These are phyloP conservation scores for Sebastes trivittatus DNA, from an alignment of 2,797 vertebrate genomes.

Conservation along the genomic window DNA sequence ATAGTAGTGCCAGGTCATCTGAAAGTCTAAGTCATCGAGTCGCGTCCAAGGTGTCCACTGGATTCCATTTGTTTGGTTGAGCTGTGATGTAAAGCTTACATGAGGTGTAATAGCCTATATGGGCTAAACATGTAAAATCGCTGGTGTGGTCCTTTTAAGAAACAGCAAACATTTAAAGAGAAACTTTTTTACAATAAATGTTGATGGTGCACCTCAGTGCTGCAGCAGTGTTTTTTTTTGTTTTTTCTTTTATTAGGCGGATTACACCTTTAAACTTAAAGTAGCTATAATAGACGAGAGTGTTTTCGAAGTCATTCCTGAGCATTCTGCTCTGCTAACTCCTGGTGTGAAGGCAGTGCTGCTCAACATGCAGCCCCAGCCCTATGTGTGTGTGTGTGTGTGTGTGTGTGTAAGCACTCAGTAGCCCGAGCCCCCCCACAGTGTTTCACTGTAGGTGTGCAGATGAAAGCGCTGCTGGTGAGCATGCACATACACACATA, in stretches of 20 bases:
- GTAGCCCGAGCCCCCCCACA: slow-evolving; percentile 45
- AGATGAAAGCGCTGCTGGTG: slow-evolving; percentile 70
- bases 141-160: not conserved
- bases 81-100: too few relatives aligned
- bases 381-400: not conserved
- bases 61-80: too few relatives aligned
- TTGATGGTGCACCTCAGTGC: not conserved
- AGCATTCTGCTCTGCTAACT: slow-evolving; percentile 26
- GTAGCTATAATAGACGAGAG: not conserved
- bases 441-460: slow-evolving; percentile 70
- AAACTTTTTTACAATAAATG: not conserved
- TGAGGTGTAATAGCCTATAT: too few relatives aligned
- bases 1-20: too few relatives aligned
- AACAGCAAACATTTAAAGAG: not conserved
- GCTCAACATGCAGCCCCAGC: slow-evolving; percentile 57
- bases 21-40: too few relatives aligned
- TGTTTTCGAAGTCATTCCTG: slow-evolving; percentile 13
- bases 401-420: slow-evolving; percentile 24
- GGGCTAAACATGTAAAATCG: too few relatives aligned
- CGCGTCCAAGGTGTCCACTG: too few relatives aligned
- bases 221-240: not conserved
- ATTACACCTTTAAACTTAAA: slow-evolving; percentile 11
- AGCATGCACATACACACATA: slow-evolving; percentile 32
- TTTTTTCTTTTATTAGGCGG: not conserved
- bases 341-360: slow-evolving; percentile 34